Evolutionary conservation across 2,797 vertebrate genomes (phyloP), one percentile per base, ranked within the genome.

Genomic region (Falco berigora): DNA sequence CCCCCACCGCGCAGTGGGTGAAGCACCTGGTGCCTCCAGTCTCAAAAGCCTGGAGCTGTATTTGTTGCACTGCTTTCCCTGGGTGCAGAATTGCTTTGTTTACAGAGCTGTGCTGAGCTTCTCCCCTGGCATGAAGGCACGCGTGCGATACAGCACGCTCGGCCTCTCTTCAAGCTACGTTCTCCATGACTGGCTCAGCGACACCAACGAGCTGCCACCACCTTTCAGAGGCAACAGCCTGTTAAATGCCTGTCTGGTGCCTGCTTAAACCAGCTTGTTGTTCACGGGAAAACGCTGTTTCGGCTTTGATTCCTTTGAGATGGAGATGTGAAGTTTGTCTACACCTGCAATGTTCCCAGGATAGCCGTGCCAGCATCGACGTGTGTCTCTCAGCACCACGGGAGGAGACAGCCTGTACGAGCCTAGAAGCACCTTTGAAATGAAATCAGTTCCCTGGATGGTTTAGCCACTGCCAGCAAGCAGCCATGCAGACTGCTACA

Each of bases 131-230:
- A 1, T 3, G 0, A 55, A 40, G 71, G 58, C 23, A 50, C 1
- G 0, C 2, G 7, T 22, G 22, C 52, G 62, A 14, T 8, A 32
- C 27, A 38, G 20, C 34, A 61, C 2, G 1, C 34, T 36, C 4
- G 0, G 72, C 58, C 50, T 56, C 27, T 82, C 10, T 1, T 9
- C 16, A 4, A 44, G 40, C 46, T 49, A 3, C 0, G 0, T 42
- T 67, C 32, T 84, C 61, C 85, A 40, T 20, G 25, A 8, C 52
- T 64, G 52, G 42, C 58, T 79, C n/a, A 53, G 47, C 21, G 14
- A 8, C 1, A 1, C 67, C 64, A 15, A 2, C 44, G 50, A 53
- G 3, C 55, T 59, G 67, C 14, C 36, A 52, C 32, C 32, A 36
- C 77, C 13, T 86, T 72, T 32, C 56, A 32, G 56, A 90, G 74